Evolutionary conservation across 1,140 invertebrate species (phyloP), one percentile per base, ranked within the genome.

Genomic region (Rhizoglyphus robini): DNA sequence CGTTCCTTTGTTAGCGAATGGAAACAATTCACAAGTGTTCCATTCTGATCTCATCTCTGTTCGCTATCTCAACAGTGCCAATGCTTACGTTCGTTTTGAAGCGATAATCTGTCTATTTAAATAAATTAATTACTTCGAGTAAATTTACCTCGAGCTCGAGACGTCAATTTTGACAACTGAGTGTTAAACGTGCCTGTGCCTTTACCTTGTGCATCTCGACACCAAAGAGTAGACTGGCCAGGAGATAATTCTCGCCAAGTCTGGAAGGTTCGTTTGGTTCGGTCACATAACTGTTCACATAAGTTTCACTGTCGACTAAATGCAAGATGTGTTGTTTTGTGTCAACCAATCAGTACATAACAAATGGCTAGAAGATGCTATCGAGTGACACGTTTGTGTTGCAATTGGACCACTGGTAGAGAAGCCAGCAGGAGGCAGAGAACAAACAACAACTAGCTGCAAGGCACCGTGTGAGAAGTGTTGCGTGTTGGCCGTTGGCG

Each of bases 361-460:
- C 51, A 54, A 23, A 54, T 54, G 51, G 51, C 20, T 54, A 15
- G 51, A 54, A 54, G 51, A 54, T 54, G 51, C 51, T 54, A 54
- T 23, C 51, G n/a, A n/a, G n/a, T n/a, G n/a, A n/a, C n/a, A n/a
- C n/a, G 51, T 54, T 54, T 54, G 23, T n/a, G n/a, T n/a, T n/a
- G n/a, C 36, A 41, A 41, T 41, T 41, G 36, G 36, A 41, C 36
- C 36, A 18, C 36, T 18, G 36, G 8, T 8, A 11, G 36, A 18
- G 18, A 18, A 18, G 36, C 8, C 8, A 41, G 36, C 8, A 18
- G 18, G 36, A 41, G 36, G 18, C 8, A 41, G 36, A 41, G 36
- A 41, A 46, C 15, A 46, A 54, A 54, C 51, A 54, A 54, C 51
- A 54, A 54, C 51, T 11, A 54, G 15, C 41, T 15, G 41, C 15